These are phyloP conservation scores for Amazona guildingii DNA, from an alignment of 2,113 vertebrate species.

Conservation along the genomic window DNA sequence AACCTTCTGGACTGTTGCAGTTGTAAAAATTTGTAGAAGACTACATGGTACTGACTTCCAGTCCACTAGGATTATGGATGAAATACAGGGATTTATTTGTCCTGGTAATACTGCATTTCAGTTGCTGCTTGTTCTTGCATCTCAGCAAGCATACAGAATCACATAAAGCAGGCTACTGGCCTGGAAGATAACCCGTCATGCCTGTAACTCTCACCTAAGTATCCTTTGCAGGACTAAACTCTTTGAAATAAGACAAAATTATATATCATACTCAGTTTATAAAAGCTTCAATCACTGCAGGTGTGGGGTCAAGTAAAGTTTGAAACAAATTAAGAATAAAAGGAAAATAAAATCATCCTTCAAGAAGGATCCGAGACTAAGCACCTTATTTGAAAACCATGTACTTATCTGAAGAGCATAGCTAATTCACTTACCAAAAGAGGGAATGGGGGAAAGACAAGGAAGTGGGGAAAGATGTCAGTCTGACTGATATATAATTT, in stretches of 20 bases:
- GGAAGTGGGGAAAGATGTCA: background rate
- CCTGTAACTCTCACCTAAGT: background rate
- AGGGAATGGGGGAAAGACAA: background rate
- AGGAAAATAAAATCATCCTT: background rate
- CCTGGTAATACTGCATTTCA: background rate
- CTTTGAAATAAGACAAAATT: slow-evolving; percentile 18
- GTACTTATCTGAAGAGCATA: background rate
- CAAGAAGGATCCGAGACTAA: background rate
- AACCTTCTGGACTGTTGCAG: background rate
- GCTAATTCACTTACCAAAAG: background rate
- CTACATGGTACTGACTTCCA: background rate
- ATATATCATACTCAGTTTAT: background rate
- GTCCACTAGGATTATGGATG: too few species aligned
- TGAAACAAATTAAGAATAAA: background rate
- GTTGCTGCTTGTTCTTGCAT: background rate
- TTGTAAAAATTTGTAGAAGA: background rate
- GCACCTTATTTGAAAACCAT: background rate
- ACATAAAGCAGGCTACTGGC: background rate
- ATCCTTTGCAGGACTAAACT: background rate
- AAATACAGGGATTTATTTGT: background rate
- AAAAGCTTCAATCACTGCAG: background rate
- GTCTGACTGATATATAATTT: background rate
- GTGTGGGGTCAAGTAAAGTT: slow-evolving; percentile 11
- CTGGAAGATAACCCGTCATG: background rate
- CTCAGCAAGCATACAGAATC: background rate